phyloP scores from a whole-genome alignment of 2,888 invertebrate genomes.

The Drosophila greeni region DNA sequence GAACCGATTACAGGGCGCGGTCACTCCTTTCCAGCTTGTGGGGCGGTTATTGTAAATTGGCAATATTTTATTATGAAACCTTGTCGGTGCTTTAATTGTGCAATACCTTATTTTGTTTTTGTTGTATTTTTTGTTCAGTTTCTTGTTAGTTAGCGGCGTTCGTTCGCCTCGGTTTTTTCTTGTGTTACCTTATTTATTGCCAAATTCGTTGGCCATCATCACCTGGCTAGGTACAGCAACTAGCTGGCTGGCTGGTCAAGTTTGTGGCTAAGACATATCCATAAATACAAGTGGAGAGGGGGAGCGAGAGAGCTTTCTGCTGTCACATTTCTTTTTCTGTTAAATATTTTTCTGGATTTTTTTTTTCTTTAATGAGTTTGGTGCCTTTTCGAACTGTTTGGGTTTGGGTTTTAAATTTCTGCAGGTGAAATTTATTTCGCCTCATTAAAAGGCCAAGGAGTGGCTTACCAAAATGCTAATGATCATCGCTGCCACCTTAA shows the following conservation, averaged over 20 bases:
- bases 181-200: constrained; percentile 35
- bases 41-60: constrained; percentile 54
- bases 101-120: constrained; percentile 31
- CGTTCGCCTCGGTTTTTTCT: constrained; percentile 1
- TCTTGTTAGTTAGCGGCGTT: constrained; percentile 10
- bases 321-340: constrained; percentile 51
- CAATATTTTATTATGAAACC: constrained; percentile 66
- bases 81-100: constrained; percentile 51
- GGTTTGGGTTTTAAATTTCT: constrained; percentile 49
- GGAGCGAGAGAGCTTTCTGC: constrained; percentile 47
- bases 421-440: constrained; percentile 60
- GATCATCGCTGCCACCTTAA: constrained; percentile 20
- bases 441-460: constrained; percentile 47
- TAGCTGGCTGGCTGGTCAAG: constrained; percentile 12
- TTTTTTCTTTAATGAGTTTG: neutral
- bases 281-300: constrained; percentile 19
- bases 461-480: constrained; percentile 42
- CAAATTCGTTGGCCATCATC: constrained; percentile 26
- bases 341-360: neutral
- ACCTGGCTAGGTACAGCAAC: neutral
- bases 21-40: neutral
- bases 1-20: constrained; percentile 37
- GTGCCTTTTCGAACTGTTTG: constrained; percentile 15
- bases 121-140: neutral
- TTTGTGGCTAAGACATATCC: constrained; percentile 32